A percentile compares a stretch with the other conserved stretches of the same genome.
These are phyloP conservation scores for Aramus guarauna DNA, from an alignment of 2,113 vertebrate genomes.

Conservation along the genomic window DNA sequence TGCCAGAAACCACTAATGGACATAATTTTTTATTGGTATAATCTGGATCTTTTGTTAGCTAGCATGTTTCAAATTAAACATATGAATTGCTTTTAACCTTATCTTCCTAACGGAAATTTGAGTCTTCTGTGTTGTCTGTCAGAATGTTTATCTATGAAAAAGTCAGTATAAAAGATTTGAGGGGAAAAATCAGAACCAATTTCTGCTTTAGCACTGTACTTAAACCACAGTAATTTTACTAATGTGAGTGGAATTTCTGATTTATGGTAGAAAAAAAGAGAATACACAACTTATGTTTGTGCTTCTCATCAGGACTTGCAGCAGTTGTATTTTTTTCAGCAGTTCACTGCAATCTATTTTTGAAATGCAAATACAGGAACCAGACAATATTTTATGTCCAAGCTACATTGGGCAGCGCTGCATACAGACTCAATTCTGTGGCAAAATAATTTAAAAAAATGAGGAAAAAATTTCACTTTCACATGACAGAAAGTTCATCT, in stretches of 20 bases:
- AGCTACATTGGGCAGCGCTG: background rate
- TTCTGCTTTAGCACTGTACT: background rate
- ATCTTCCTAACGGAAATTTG: background rate
- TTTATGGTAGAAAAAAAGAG: background rate
- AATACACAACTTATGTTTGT: background rate
- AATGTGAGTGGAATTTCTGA: background rate
- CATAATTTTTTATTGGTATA: background rate
- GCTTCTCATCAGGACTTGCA: background rate
- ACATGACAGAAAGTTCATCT: background rate
- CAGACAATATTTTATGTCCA: background rate
- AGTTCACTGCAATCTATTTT: background rate
- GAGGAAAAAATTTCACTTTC: background rate
- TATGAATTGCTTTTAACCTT: background rate
- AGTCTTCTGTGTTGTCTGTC: background rate
- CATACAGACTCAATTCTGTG: background rate
- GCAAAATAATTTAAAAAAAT: background rate
- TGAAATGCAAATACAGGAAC: background rate
- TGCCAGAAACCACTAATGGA: background rate
- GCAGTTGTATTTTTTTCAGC: background rate
- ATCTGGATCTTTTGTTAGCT: background rate
- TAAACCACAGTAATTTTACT: background rate
- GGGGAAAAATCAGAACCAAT: background rate
- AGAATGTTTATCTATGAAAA: background rate
- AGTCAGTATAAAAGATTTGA: background rate
- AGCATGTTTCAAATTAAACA: background rate